Base-by-base conservation (phyloP, 2,797 vertebrate genomes). In the Natrix natrix region DNA sequence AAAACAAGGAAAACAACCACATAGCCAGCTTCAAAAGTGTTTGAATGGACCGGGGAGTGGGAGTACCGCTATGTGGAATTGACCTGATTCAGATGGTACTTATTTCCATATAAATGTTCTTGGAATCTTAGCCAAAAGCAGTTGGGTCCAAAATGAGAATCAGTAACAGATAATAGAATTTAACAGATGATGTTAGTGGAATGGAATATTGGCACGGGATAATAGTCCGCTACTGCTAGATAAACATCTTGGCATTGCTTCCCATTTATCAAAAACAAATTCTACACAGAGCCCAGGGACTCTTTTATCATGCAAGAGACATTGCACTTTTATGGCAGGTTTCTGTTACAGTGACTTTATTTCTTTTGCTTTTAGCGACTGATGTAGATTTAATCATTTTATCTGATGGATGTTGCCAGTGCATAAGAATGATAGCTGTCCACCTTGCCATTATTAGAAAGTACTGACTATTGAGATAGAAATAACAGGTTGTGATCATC, bases 371-470 rank as follows among this genome's bases (percentile, higher is more conserved):
- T 93, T 90, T 59, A 92, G 56, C 59, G 91, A 91, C 17, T 91
- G 92, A 92, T 94, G 69, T 87, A 54, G 66, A 87, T 96, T 92
- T 92, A 88, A 94, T 94, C 91, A 32, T 96, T 96, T 93, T 90
- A 54, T 88, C 87, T 95, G 96, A 87, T 5, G 86, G 86, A 12
- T 94, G 32, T 57, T 48, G 69, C 78, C 24, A 83, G 91, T 69
- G 93, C 69, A 90, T 87, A 92, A 94, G 89, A 93, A 88, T 60
- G 90, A 74, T 1, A 92, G 93, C 91, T 95, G 74, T 90, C 96
- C 1, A 0, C 32, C 96, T 94, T 94, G 93, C 59, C 26, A 0
- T 90, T 96, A 91, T 92, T 55, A 87, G 93, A 87, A 96, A 89
- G 90, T 63, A 17, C 90, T 96, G 90, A 94, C 78, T 95, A 92